phyloP scores from a whole-genome alignment of 2,797 vertebrate species.

The Pseudochirops cupreus region DNA sequence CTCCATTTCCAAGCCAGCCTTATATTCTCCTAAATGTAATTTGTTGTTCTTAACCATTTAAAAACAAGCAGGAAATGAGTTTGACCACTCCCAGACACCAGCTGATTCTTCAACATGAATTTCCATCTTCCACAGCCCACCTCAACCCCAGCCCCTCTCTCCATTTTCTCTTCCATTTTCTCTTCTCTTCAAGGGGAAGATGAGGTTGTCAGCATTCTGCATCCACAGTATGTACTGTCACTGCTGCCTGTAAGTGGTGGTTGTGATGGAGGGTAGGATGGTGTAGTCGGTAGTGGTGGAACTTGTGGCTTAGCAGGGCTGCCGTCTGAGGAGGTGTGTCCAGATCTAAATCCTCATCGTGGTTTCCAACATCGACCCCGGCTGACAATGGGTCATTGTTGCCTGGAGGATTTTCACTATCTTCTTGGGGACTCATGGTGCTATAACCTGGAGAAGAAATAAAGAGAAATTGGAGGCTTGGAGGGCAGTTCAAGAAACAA shows the following conservation, averaged over 20 bases:
- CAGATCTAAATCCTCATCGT: constrained; percentile 97
- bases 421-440: constrained; percentile 99
- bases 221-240: constrained; percentile 98
- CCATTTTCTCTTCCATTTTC: rapidly evolving
- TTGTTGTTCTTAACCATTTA: not conserved
- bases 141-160: not conserved
- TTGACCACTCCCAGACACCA: not conserved
- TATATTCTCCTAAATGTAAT: not conserved
- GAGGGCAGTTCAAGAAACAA: not conserved
- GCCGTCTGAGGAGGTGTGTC: constrained; percentile 98
- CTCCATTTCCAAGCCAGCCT: constrained; percentile 68
- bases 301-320: constrained; percentile 96
- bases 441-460: constrained; percentile 91
- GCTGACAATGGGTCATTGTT: constrained; percentile 96
- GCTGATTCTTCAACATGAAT: constrained; percentile 21
- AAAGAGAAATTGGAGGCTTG: not conserved
- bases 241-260: constrained; percentile 96
- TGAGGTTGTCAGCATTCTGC: constrained; percentile 92
- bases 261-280: constrained; percentile 91
- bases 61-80: constrained; percentile 27
- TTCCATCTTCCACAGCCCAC: not conserved
- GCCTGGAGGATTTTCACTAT: constrained; percentile 97
- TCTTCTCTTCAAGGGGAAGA: rapidly evolving
- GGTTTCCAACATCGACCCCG: constrained; percentile 95
- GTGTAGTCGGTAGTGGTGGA: constrained; percentile 95